Evolutionary conservation across 2,797 vertebrate genomes (phyloP).

Genomic region (Tenualosa thibaudeaui): DNA sequence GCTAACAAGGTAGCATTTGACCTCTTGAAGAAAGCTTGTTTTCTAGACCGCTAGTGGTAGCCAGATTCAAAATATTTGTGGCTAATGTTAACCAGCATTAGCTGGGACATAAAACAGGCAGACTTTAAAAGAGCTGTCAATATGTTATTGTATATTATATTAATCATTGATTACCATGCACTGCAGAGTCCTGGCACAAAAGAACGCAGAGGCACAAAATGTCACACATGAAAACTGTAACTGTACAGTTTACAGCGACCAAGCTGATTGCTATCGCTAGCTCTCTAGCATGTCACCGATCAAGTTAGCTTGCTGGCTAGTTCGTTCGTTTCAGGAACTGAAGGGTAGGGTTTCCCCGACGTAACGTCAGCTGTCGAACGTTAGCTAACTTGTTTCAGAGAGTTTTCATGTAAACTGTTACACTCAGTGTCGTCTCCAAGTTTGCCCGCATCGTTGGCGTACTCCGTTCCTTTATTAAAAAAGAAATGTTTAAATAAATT

Average conservation of each 20-base stretch:
- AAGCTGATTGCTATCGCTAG: conserved; percentile 23
- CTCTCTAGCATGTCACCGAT: conserved; percentile 3
- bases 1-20: conserved; percentile 20
- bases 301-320: conserved; percentile 18
- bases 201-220: neutral
- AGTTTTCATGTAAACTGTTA: neutral
- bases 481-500: neutral
- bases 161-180: neutral
- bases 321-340: conserved; percentile 16
- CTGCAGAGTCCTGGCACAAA: neutral
- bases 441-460: neutral
- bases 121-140: neutral
- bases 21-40: conserved; percentile 3
- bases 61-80: neutral
- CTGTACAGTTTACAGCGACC: neutral
- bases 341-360: conserved; percentile 26
- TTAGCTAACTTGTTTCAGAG: conserved; percentile 3
- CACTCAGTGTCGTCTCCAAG: neutral
- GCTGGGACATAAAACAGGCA: neutral
- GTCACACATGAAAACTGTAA: neutral
- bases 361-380: conserved; percentile 25
- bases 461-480: neutral
- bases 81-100: neutral
- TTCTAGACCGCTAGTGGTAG: neutral
- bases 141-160: neutral